Evolutionary conservation across 2,113 vertebrate genomes (phyloP), one percentile per base, ranked within the genome.

Genomic region (Halcyon malimbica): DNA sequence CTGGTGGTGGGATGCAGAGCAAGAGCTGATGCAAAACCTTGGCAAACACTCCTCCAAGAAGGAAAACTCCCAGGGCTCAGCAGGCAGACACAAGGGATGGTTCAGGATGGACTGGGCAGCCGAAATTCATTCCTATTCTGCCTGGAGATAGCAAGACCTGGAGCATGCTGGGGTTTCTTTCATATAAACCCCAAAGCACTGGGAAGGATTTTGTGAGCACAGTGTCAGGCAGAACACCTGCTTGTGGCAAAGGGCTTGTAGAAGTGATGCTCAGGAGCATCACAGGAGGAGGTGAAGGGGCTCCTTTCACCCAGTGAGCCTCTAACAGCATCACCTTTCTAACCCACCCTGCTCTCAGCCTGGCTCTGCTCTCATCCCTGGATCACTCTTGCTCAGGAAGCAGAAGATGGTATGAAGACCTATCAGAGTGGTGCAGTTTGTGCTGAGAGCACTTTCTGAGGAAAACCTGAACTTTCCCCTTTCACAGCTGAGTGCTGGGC

Each of bases 1-100:
- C 91, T 94, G 93, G 70, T 73, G 75, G 89, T 92, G 93, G 84
- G 89, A 93, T 83, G 87, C 70, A 31, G 63, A 60, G 78, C 54
- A 60, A 15, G 93, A 50, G 48, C 83, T 84, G 80, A 74, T 78
- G 86, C 83, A 89, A 94, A 94, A 76, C 91, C 83, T 88, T 59
- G 86, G 79, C 95, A 97, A 93, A 87, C 48, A 9, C 56, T 90
- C 68, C 83, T 75, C 48, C 1, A 6, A 70, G 83, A 54, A 86
- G 68, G 86, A 95, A 87, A 89, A 75, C 48, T 93, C 87, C 64
- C 3, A 1, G 70, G 39, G 46, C 73, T 92, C 83, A 60, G 73
- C 82, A 81, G 84, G 62, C 42, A 93, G 84, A 82, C 62, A 74
- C 8, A 7, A 67, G 73, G 60, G 29, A 70, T 54, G 39, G 64